Conservation (phyloP, 2,888 invertebrate species). For the Metalampra italica region DNA sequence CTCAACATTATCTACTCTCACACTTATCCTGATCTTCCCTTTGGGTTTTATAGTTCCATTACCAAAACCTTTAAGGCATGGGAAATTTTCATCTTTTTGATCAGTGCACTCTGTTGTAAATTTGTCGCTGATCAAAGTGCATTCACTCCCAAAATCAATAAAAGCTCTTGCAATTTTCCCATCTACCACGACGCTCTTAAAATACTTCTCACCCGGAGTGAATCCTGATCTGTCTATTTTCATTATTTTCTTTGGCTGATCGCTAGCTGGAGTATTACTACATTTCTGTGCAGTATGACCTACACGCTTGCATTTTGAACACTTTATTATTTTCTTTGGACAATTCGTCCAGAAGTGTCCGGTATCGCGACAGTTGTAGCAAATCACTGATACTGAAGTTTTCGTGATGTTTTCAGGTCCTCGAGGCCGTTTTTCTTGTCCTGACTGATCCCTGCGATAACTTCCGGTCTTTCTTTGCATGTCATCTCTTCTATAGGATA, state of each 20-base stretch:
- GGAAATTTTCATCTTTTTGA: background rate
- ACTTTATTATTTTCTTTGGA: background rate
- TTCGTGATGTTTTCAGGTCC: background rate
- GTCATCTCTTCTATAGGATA: background rate
- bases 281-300: background rate
- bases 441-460: background rate
- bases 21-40: background rate
- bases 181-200: background rate
- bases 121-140: background rate
- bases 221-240: background rate
- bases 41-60: background rate
- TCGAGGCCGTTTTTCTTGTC: background rate
- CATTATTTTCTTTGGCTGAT: background rate
- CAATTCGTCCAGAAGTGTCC: background rate
- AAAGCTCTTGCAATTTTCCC: background rate
- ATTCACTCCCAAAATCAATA: background rate
- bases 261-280: background rate
- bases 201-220: background rate
- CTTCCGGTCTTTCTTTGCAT: background rate
- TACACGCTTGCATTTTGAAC: background rate
- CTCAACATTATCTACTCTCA: background rate
- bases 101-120: background rate
- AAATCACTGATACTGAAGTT: background rate
- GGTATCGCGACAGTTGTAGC: background rate
- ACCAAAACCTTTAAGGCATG: background rate